Conservation (phyloP, 2,888 invertebrate genomes). For the Lagria hirta region DNA sequence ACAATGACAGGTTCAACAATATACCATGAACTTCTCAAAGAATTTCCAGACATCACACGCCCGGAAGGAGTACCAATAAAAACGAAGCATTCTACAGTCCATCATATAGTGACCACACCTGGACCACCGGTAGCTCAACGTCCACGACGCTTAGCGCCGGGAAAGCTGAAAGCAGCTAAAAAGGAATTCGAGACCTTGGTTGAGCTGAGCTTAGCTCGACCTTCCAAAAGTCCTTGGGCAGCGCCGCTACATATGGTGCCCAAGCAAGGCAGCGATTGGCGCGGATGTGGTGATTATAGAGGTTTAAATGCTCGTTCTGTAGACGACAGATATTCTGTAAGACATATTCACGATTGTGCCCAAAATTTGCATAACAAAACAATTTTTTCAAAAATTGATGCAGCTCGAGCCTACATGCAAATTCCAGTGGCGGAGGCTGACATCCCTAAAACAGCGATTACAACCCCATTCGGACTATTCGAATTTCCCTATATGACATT, state of each 20-base stretch:
- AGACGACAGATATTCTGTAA: slow-evolving; percentile 36
- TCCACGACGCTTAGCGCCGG: too few relatives aligned
- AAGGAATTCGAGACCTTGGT: too few relatives aligned
- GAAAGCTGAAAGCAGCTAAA: too few relatives aligned
- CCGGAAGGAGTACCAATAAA: not conserved
- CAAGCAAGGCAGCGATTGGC: slow-evolving; percentile 37
- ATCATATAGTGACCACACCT: slow-evolving; percentile 35
- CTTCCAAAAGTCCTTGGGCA: slow-evolving; percentile 43
- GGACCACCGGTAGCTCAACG: too few relatives aligned
- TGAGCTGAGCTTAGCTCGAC: too few relatives aligned
- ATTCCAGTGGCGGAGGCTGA: slow-evolving; percentile 44
- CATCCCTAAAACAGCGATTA: slow-evolving; percentile 47
- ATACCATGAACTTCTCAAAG: slow-evolving; percentile 1
- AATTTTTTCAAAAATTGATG: slow-evolving; percentile 41
- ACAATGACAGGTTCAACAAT: too few relatives aligned
- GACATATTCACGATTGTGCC: slow-evolving; percentile 41
- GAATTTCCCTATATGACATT: slow-evolving; percentile 42
- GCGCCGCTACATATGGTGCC: slow-evolving; percentile 39
- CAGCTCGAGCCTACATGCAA: slow-evolving; percentile 44
- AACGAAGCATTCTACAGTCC: slow-evolving; percentile 22
- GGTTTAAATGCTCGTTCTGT: slow-evolving; percentile 37
- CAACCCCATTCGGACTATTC: slow-evolving; percentile 36
- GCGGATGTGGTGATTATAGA: slow-evolving; percentile 50
- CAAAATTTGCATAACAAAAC: slow-evolving; percentile 30
- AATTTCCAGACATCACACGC: slow-evolving; percentile 9